Evolutionary conservation across 64 coral and sea anemone genomes (phyloP).

Genomic region (Porites lutea): DNA sequence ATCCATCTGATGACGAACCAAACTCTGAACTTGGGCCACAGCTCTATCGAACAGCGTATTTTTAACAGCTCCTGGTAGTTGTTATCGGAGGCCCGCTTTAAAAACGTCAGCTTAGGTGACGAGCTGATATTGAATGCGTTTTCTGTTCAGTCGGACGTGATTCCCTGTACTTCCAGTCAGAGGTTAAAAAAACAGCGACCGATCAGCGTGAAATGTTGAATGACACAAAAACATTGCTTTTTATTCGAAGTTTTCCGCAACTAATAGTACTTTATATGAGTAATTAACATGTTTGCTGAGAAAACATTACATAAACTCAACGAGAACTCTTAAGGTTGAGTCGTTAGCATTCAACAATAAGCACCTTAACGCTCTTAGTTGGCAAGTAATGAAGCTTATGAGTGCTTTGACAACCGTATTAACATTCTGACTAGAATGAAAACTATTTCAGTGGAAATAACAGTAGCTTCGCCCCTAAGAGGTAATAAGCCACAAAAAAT

Average conservation of each 20-base stretch:
- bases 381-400: neutral
- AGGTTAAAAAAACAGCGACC: neutral
- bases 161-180: neutral
- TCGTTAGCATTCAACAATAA: neutral
- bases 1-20: too few species aligned
- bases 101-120: too few species aligned
- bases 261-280: neutral
- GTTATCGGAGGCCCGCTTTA: too few species aligned
- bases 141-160: too few species aligned
- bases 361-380: neutral
- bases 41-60: too few species aligned
- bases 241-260: neutral
- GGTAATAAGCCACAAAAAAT: too few species aligned
- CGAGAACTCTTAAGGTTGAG: neutral
- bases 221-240: slow-evolving; percentile 21
- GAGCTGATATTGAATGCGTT: neutral
- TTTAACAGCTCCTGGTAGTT: too few species aligned
- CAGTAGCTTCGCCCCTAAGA: too few species aligned
- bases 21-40: too few species aligned
- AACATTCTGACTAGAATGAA: too few species aligned
- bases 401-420: too few species aligned
- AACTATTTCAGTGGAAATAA: too few species aligned
- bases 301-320: slow-evolving; percentile 9
- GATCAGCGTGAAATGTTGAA: neutral
- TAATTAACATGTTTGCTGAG: slow-evolving; percentile 12